phyloP scores from a whole-genome alignment of 2,797 vertebrate species.

The Pangasius sanitwongsei region DNA sequence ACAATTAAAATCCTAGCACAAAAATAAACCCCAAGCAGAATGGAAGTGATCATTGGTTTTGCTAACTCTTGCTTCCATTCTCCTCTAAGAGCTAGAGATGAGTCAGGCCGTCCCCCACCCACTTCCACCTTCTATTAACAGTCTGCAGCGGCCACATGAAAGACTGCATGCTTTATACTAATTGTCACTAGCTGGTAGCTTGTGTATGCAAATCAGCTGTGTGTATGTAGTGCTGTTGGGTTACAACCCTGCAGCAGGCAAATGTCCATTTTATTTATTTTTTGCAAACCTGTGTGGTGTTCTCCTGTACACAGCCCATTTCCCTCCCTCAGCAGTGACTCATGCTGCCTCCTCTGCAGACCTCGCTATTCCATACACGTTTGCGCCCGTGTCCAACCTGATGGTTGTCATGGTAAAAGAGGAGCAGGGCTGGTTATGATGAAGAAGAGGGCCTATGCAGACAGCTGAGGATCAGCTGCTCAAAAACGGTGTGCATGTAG shows the following conservation, averaged over 20 bases:
- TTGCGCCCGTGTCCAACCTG: slow-evolving; percentile 42
- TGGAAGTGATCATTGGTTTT: slow-evolving; percentile 48
- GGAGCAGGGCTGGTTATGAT: slow-evolving; percentile 32
- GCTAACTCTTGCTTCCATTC: slow-evolving; percentile 51
- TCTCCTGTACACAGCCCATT: slow-evolving; percentile 18
- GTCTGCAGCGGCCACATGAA: slow-evolving; percentile 1
- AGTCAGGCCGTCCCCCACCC: slow-evolving; percentile 46
- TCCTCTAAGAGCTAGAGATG: slow-evolving; percentile 58
- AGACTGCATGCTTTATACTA: not conserved
- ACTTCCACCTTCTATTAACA: slow-evolving; percentile 56
- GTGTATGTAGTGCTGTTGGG: not conserved
- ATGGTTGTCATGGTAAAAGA: slow-evolving; percentile 60
- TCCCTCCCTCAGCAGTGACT: slow-evolving; percentile 45
- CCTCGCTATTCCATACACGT: slow-evolving; percentile 55
- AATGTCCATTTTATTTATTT: not conserved
- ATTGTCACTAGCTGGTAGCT: not conserved
- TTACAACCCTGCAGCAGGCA: not conserved
- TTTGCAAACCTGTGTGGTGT: slow-evolving; percentile 19
- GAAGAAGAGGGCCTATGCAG: slow-evolving; percentile 16
- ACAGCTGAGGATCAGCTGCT: slow-evolving; percentile 36
- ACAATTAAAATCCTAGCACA: not conserved
- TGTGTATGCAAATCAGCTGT: not conserved
- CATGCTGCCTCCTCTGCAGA: slow-evolving; percentile 46
- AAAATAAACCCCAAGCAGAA: slow-evolving; percentile 8
- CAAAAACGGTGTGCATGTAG: not conserved